Base-by-base conservation (phyloP, 53 echinoderm and acorn worm species). In the Patiria pectinifera region DNA sequence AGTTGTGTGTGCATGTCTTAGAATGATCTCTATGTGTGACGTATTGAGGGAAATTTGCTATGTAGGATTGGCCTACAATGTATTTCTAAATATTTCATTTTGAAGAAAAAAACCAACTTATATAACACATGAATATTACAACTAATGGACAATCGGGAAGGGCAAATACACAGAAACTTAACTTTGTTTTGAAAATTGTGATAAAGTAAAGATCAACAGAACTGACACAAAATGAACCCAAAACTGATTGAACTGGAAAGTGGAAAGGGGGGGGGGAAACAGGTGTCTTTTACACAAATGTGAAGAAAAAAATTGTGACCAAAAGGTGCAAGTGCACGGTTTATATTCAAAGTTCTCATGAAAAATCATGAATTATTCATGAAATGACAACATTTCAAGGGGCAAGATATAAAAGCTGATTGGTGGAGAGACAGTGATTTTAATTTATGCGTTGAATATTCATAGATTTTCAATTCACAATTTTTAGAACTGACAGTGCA, bases 221-320 rank as follows among this genome's bases (percentile, higher is more conserved):
- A 11, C 21, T 15, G 76, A 76, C 25, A 91, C 63, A 91, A 24
- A 91, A 81, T 61, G 80, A 77, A 66, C 66, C 15, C 14, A 66
- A 66, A 60, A 11, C 9, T 60, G 60, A 12, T 8, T 11, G 12
- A 60, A 11, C 60, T 60, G 60, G 12, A 60, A 18, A 4, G 19
- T 66, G 66, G 66, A 13, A 66, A 18, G 66, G 66, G 12, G 12
- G 66, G 10, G 10, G 12, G 15, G 3, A 66, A 7, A 4, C 3
- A 66, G 10, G 53, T 66, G 15, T 16, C 66, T 16, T 66, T 66
- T 15, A 18, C 19, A 18, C 2, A 66, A 66, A 18, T 66, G 15
- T 66, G 19, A 15, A 3, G 66, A 14, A 16, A 66, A 66, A 2
- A 66, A 18, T 15, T 53, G 53, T 53, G 53, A 53, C 53, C 8